These are phyloP conservation scores for Agrochola lota DNA, from an alignment of 2,888 invertebrate genomes.

Conservation along the genomic window DNA sequence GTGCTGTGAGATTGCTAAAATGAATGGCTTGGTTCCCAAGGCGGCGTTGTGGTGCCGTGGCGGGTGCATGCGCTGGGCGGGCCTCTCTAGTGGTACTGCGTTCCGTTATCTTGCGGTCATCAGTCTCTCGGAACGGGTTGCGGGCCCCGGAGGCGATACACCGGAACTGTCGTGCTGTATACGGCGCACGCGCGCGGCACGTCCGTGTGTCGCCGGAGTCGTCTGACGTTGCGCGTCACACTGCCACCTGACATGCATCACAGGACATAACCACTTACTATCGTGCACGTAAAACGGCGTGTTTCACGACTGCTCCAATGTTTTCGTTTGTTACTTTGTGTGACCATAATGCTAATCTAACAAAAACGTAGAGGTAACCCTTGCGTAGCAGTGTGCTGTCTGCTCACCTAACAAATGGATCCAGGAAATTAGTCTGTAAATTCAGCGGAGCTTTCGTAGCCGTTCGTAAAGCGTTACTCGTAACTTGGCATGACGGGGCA, in stretches of 20 bases:
- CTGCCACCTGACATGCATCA: slow-evolving; percentile 61
- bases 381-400: slow-evolving; percentile 10
- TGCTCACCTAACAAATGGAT: slow-evolving; percentile 31
- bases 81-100: slow-evolving; percentile 78
- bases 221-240: slow-evolving; percentile 64
- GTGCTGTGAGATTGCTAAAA: slow-evolving; percentile 72
- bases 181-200: slow-evolving; percentile 77
- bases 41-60: slow-evolving; percentile 61
- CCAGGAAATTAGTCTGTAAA: slow-evolving; percentile 33
- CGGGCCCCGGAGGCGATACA: slow-evolving; percentile 82
- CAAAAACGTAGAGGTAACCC: slow-evolving; percentile 12
- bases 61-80: slow-evolving; percentile 73
- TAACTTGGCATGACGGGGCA: slow-evolving; percentile 25
- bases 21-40: slow-evolving; percentile 77
- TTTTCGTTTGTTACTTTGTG: slow-evolving; percentile 10
- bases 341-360: slow-evolving; percentile 1
- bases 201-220: slow-evolving; percentile 64
- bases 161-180: slow-evolving; percentile 85
- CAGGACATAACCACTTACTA: slow-evolving; percentile 51
- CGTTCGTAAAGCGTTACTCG: background rate
- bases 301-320: slow-evolving; percentile 29
- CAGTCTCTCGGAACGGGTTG: slow-evolving; percentile 84
- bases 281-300: slow-evolving; percentile 42
- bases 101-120: slow-evolving; percentile 89
- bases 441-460: slow-evolving; percentile 33